phyloP scores from a whole-genome alignment of 2,113 vertebrate species.

The Gymnarchus niloticus region DNA sequence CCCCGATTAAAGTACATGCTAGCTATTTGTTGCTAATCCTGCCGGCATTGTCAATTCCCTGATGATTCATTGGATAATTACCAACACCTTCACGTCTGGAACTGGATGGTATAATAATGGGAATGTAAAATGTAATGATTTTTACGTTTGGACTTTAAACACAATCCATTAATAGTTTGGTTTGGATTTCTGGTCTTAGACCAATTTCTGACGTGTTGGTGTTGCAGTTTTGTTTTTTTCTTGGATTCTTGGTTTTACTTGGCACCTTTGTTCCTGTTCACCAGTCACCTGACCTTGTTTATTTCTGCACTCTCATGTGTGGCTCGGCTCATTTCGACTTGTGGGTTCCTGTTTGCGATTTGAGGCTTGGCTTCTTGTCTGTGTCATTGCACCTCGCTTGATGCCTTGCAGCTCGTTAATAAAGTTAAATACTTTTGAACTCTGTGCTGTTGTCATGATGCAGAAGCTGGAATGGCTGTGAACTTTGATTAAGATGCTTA shows the following conservation, averaged over 20 bases:
- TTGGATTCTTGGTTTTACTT: not conserved
- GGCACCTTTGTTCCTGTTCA: not conserved
- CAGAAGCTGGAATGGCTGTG: not conserved
- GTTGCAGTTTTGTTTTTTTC: not conserved
- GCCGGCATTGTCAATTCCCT: not conserved
- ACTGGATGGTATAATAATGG: not conserved
- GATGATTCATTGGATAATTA: constrained; percentile 1
- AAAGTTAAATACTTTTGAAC: not conserved
- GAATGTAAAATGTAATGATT: not conserved
- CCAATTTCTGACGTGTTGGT: not conserved
- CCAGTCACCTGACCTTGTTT: not conserved
- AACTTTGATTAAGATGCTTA: not conserved
- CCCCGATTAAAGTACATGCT: not conserved
- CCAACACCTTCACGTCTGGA: not conserved
- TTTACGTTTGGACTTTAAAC: not conserved
- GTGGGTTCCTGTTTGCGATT: too few relatives aligned
- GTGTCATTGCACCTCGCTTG: not conserved
- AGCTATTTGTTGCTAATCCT: not conserved
- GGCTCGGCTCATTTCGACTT: not conserved
- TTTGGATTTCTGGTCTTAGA: not conserved
- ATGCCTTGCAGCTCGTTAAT: not conserved
- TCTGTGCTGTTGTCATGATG: not conserved
- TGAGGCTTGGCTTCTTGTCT: too few relatives aligned
- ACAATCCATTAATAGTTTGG: not conserved
- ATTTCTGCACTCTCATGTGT: not conserved